Conservation (phyloP, 2,797 vertebrate genomes). For the Distichodus sexfasciatus region DNA sequence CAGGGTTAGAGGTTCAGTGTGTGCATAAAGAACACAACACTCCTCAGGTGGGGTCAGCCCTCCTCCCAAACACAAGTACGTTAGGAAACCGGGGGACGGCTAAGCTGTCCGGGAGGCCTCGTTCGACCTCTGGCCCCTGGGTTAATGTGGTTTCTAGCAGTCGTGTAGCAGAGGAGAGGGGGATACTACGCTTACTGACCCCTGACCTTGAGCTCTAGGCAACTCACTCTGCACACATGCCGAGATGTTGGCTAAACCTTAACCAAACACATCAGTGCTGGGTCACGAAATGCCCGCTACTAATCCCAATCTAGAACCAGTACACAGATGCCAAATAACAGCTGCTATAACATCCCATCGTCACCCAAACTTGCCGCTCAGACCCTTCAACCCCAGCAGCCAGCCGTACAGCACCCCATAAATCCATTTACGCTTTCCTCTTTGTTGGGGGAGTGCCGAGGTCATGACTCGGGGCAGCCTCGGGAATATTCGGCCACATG, state of each 20-base stretch:
- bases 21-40: slow-evolving; percentile 10
- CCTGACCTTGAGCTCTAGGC: slow-evolving; percentile 52
- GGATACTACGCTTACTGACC: slow-evolving; percentile 55
- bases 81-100: slow-evolving; percentile 22
- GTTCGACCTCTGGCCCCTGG: slow-evolving; percentile 47
- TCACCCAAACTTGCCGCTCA: background rate
- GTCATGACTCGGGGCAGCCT: too few relatives aligned
- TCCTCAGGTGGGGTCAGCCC: slow-evolving; percentile 1
- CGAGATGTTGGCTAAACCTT: too few relatives aligned
- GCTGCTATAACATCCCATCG: background rate
- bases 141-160: slow-evolving; percentile 52
- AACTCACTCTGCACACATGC: too few relatives aligned
- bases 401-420: slow-evolving; percentile 22
- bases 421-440: slow-evolving; percentile 2
- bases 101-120: slow-evolving; percentile 44
- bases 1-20: background rate
- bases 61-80: slow-evolving; percentile 3
- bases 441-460: background rate
- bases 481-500: background rate
- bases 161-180: slow-evolving; percentile 23
- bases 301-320: too few relatives aligned
- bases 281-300: too few relatives aligned
- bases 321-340: slow-evolving; percentile 4
- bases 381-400: slow-evolving; percentile 20
- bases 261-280: slow-evolving; percentile 11